Evolutionary conservation across 2,888 invertebrate species (phyloP).

Genomic region (Torymus aiolomorphi): DNA sequence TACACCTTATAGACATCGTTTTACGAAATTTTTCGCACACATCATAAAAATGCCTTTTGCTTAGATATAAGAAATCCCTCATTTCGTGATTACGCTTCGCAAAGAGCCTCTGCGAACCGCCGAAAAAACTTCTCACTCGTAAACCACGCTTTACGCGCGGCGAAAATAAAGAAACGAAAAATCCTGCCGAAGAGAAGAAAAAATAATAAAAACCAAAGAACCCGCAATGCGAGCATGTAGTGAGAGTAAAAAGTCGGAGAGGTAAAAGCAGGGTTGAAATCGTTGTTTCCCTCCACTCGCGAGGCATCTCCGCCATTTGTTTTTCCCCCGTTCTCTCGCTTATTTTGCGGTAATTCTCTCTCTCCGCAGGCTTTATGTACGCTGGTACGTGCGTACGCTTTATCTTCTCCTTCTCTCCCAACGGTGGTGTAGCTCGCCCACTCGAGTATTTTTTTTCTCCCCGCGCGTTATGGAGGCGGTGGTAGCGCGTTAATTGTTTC

Average conservation of each 20-base stretch:
- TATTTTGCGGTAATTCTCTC: conserved; percentile 18
- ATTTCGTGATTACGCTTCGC: too few relatives aligned
- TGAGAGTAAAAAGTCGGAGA: not conserved
- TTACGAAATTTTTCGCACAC: too few relatives aligned
- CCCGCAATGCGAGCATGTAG: not conserved
- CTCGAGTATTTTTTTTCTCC: conserved; percentile 1
- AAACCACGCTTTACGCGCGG: too few relatives aligned
- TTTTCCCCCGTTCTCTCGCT: not conserved
- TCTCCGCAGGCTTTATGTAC: not conserved
- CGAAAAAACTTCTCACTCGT: too few relatives aligned
- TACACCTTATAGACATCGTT: too few relatives aligned
- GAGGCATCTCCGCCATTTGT: not conserved
- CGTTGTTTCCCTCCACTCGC: conserved; percentile 9
- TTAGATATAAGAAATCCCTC: too few relatives aligned
- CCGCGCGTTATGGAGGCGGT: not conserved
- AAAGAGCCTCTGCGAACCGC: too few relatives aligned
- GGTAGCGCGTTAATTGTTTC: conserved; percentile 11
- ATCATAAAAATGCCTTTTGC: too few relatives aligned
- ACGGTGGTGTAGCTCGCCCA: too few relatives aligned
- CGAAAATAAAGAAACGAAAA: conserved; percentile 1
- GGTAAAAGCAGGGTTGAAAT: conserved; percentile 7
- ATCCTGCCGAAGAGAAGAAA: too few relatives aligned
- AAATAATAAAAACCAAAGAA: not conserved
- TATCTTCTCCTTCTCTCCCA: not conserved
- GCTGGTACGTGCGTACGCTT: not conserved